Conservation (phyloP, 2,113 vertebrate genomes). For the Garra rufa region DNA sequence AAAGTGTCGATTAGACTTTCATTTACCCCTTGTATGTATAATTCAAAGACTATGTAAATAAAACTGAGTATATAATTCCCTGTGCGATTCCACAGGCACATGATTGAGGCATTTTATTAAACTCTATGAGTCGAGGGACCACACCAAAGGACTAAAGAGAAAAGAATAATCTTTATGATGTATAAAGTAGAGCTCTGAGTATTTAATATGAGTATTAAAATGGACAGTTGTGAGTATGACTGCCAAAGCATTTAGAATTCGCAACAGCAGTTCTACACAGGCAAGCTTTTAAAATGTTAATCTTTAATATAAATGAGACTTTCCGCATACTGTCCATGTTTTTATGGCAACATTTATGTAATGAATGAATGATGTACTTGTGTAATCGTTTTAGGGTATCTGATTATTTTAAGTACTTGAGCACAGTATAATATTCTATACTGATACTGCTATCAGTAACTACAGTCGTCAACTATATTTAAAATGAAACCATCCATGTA, state of each 20-base stretch:
- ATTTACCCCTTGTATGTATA: neutral
- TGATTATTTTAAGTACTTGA: conserved; percentile 9
- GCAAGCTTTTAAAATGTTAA: neutral
- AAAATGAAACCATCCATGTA: conserved; percentile 45
- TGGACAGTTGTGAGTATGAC: neutral
- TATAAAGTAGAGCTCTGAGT: neutral
- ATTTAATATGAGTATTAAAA: neutral
- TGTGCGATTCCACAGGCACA: neutral
- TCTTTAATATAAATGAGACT: neutral
- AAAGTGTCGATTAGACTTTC: conserved; percentile 36
- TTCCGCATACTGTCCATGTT: neutral
- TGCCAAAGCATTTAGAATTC: neutral
- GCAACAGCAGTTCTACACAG: neutral
- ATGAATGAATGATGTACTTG: neutral
- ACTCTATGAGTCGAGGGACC: neutral
- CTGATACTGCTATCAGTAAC: neutral
- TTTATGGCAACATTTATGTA: neutral
- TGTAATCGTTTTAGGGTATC: neutral
- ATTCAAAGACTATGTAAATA: neutral
- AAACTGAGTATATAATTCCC: neutral
- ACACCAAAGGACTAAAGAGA: neutral
- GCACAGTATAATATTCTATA: neutral
- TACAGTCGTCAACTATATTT: conserved; percentile 33
- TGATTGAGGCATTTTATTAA: neutral
- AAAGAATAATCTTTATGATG: neutral